Conservation (phyloP, 1,140 invertebrate genomes). For the Drosophila saltans region DNA sequence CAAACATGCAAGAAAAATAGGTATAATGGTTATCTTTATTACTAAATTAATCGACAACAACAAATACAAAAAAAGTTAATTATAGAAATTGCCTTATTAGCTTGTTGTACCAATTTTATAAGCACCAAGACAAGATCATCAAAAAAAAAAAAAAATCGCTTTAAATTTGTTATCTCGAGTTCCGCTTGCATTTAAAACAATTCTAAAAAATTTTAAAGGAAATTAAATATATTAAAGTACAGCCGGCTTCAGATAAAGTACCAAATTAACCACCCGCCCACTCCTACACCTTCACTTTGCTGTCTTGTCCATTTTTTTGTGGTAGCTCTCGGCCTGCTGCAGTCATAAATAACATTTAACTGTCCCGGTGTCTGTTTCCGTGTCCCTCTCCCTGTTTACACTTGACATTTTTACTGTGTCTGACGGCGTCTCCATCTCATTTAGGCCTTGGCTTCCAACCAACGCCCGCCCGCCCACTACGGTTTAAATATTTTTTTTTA, state of each 20-base stretch:
- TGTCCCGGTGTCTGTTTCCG: slow-evolving; percentile 26
- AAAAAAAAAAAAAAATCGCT: no score
- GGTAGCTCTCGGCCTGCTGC: slow-evolving; percentile 35
- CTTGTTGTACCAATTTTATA: no score
- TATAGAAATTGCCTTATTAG: no score
- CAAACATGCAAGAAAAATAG: no score
- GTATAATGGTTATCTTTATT: no score
- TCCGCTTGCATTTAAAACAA: not conserved
- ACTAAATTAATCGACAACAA: no score
- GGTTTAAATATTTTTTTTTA: not conserved
- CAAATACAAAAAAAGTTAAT: no score
- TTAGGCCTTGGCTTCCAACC: slow-evolving; percentile 35
- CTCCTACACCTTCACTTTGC: not conserved
- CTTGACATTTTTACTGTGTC: slow-evolving; percentile 72
- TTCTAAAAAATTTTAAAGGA: slow-evolving; percentile 12
- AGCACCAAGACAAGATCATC: no score
- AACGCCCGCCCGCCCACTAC: no score
- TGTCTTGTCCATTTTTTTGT: slow-evolving; percentile 18
- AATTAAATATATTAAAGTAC: slow-evolving; percentile 9
- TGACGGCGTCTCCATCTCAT: slow-evolving; percentile 54
- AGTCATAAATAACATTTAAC: slow-evolving; percentile 80
- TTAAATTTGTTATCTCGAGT: not conserved
- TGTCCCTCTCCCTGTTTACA: slow-evolving; percentile 46
- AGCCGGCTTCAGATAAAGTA: not conserved
- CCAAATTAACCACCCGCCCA: slow-evolving; percentile 15